A percentile compares a stretch with the other conserved stretches of the same genome.
Conservation (phyloP, 2,113 vertebrate species). For the Hipposideros armiger region DNA sequence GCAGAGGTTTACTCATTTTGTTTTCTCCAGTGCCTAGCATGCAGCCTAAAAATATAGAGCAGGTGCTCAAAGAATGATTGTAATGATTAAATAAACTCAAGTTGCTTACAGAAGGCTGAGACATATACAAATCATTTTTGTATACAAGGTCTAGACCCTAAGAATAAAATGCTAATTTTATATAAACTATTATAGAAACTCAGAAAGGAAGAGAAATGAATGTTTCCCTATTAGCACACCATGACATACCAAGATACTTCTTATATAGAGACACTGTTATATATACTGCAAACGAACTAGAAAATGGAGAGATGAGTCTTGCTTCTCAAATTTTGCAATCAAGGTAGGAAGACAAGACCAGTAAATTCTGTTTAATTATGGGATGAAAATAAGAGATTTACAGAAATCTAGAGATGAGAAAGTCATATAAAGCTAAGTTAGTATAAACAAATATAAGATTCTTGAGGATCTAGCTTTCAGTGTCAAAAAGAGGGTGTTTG, state of each 20-base stretch:
- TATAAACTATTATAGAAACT: background rate
- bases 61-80: background rate
- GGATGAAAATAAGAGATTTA: background rate
- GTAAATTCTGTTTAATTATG: background rate
- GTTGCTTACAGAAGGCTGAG: background rate
- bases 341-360: background rate
- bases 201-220: background rate
- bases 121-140: background rate
- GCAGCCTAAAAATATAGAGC: background rate
- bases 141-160: background rate
- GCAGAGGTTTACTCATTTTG: background rate
- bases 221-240: too few species aligned
- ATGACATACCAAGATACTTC: background rate
- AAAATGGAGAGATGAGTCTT: background rate
- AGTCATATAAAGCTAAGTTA: background rate
- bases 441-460: conserved; percentile 32
- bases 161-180: background rate
- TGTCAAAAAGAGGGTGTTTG: conserved; percentile 62
- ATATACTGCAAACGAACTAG: too few species aligned
- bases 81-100: background rate
- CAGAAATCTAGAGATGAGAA: background rate
- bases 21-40: background rate
- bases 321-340: background rate
- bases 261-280: background rate
- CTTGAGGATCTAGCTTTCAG: conserved; percentile 34